These are phyloP conservation scores for Corbicula japonica DNA, from an alignment of 2,888 invertebrate species.

Conservation along the genomic window DNA sequence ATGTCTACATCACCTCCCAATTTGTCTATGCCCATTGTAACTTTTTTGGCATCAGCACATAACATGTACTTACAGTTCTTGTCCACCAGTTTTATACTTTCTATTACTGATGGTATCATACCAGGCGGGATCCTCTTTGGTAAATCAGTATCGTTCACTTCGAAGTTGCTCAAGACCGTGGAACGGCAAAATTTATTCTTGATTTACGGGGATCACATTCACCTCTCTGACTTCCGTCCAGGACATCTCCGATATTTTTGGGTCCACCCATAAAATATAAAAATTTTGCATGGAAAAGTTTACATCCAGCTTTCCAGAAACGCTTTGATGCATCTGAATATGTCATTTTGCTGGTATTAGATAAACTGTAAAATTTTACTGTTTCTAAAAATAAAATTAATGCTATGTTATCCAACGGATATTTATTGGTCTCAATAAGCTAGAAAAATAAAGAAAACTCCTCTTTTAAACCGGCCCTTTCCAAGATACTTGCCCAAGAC, in stretches of 20 bases:
- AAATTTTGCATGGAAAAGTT: slow-evolving; percentile 20
- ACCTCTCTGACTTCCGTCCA: neutral
- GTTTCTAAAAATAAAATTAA: slow-evolving; percentile 11
- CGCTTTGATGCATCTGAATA: slow-evolving; percentile 3
- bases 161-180: neutral
- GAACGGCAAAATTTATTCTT: slow-evolving; percentile 7
- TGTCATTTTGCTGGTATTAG: neutral
- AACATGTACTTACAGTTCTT: slow-evolving; percentile 26
- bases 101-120: slow-evolving; percentile 14
- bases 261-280: slow-evolving; percentile 23
- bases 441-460: neutral
- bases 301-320: slow-evolving; percentile 18
- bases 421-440: neutral
- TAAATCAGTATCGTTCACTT: neutral
- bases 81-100: neutral
- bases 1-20: slow-evolving; percentile 48
- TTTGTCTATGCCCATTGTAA: slow-evolving; percentile 36
- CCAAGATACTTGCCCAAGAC: too few species aligned
- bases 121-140: slow-evolving; percentile 26
- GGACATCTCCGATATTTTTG: neutral
- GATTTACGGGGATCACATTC: neutral
- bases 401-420: slow-evolving; percentile 12
- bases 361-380: neutral
- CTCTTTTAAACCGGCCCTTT: neutral
- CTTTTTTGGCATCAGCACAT: slow-evolving; percentile 50